Evolutionary conservation across 2,888 invertebrate species (phyloP).

Genomic region (Microchrysa polita): DNA sequence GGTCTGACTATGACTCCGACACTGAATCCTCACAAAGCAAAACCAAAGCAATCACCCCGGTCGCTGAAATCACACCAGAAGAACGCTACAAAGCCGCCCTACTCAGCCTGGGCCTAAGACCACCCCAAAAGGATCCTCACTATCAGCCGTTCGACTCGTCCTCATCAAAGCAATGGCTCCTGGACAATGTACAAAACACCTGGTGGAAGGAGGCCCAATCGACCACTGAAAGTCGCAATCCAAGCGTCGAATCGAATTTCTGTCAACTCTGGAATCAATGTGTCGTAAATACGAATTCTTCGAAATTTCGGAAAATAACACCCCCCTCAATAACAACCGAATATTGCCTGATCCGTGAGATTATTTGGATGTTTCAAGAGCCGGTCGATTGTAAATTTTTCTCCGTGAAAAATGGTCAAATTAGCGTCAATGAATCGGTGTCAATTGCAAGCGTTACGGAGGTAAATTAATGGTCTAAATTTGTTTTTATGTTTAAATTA

Average conservation of each 20-base stretch:
- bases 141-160: conserved; percentile 54
- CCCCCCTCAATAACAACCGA: conserved; percentile 58
- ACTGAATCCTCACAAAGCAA: neutral
- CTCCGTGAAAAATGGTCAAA: conserved; percentile 50
- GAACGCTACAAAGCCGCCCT: neutral
- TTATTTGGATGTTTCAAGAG: conserved; percentile 61
- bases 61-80: neutral
- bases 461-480: conserved; percentile 52
- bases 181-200: conserved; percentile 61
- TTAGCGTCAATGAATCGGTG: conserved; percentile 56
- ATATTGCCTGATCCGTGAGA: conserved; percentile 60
- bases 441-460: conserved; percentile 58
- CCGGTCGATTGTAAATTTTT: conserved; percentile 60
- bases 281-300: conserved; percentile 52
- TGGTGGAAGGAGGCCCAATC: conserved; percentile 64
- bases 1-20: conserved; percentile 58
- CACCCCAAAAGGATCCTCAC: conserved; percentile 53
- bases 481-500: no score
- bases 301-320: conserved; percentile 49
- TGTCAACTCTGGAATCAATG: conserved; percentile 61
- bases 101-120: conserved; percentile 40
- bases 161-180: conserved; percentile 58
- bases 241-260: conserved; percentile 61
- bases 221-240: conserved; percentile 57
- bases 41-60: neutral